Base-by-base conservation (phyloP, 2,113 vertebrate genomes). In the Hucho hucho region DNA sequence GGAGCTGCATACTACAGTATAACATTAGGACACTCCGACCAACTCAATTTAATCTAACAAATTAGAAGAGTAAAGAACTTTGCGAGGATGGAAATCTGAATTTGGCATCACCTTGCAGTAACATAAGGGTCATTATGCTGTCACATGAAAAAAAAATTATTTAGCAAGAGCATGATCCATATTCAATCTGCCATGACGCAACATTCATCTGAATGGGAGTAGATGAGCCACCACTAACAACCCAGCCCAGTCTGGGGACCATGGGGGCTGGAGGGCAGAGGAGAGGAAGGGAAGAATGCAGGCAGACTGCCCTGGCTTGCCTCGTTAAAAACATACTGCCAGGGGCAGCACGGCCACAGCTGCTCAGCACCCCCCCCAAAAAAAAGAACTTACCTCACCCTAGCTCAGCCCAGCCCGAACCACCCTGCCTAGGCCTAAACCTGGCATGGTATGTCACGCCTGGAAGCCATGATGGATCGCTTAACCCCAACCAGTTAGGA, bases 261-360 rank as follows among this genome's bases (percentile, higher is more conserved):
- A 53, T 13, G 29, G 73, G 65, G 73, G 26, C 29, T 67, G 65
- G 28, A 29, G 49, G 70, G 43, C 25, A 68, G 76, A 4, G 63
- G 69, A 75, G 71, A 46, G 56, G 68, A 82, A 74, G 81, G 80
- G 82, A 79, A 87, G 86, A 87, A 87, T 85, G 73, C 79, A 86
- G 87, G 89, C 88, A 91, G 88, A 83, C 88, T 84, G 88, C 82
- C 86, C 87, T 86, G 83, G 85, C 87, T 89, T 86, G 89, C 86
- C 86, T 86, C 89, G 88, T 87, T 91, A 88, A 88, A 87, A 87
- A 86, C 85, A 87, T 81, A 82, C 81, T 81, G 89, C 89, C 90
- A 87, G 89, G 81, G 88, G 90, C 90, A 85, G 76, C 74, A 43
- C 37, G 37, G 67, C 83, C 85, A 76, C 89, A 92, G 87, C 88